A percentile compares a stretch with the other conserved stretches of the same genome.
Evolutionary conservation across 2,797 vertebrate species (phyloP).

Genomic region (Pipistrellus nathusii): DNA sequence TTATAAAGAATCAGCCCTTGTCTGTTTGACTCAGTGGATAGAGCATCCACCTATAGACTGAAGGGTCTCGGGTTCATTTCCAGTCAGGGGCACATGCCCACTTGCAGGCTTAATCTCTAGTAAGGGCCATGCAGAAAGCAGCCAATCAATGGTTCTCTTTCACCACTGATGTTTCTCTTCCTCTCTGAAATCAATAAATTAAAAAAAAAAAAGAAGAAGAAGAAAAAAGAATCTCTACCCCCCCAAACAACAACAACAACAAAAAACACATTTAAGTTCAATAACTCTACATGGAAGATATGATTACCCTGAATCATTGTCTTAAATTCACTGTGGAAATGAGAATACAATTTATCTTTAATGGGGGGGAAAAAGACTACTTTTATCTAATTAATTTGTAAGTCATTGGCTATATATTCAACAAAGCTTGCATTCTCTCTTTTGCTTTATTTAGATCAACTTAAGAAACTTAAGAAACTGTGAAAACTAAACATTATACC

Average conservation of each 20-base stretch:
- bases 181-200: too few species aligned
- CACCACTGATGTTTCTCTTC: background rate
- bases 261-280: background rate
- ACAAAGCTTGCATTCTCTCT: background rate
- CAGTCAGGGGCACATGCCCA: too few species aligned
- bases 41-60: too few species aligned
- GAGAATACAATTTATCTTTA: constrained; percentile 42
- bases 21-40: too few species aligned
- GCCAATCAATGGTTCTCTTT: background rate
- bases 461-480: constrained; percentile 52
- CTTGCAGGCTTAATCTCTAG: too few species aligned
- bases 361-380: background rate
- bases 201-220: too few species aligned
- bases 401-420: background rate
- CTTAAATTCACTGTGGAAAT: constrained; percentile 48
- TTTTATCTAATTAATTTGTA: constrained; percentile 44
- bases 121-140: too few species aligned
- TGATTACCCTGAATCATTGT: constrained; percentile 7
- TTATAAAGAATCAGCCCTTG: background rate
- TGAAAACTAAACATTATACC: constrained; percentile 57
- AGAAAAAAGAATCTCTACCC: background rate
- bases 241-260: too few species aligned
- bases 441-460: constrained; percentile 51
- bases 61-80: too few species aligned
- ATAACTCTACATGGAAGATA: constrained; percentile 5